Evolutionary conservation across 2,113 vertebrate species (phyloP).

Genomic region (Dipodomys stephensi): DNA sequence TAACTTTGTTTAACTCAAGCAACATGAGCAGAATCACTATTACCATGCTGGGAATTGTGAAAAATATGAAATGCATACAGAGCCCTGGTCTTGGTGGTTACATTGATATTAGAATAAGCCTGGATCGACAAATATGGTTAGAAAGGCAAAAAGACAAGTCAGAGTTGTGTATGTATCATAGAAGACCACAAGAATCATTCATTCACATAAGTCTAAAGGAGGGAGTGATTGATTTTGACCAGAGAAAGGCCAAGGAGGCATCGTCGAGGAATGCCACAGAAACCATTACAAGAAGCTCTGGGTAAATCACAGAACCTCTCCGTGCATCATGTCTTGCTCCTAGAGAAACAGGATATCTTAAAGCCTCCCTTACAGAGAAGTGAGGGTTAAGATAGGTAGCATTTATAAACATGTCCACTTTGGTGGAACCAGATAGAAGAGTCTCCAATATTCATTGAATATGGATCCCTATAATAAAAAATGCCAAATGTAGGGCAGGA

Average conservation of each 20-base stretch:
- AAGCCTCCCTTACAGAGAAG: accelerated
- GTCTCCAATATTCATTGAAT: neutral
- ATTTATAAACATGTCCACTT: neutral
- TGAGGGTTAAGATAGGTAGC: neutral
- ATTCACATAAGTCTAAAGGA: neutral
- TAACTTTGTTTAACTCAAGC: neutral
- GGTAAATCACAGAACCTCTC: neutral
- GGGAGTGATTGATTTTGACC: neutral
- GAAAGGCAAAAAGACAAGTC: neutral
- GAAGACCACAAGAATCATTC: neutral
- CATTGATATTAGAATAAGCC: neutral
- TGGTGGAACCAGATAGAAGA: neutral
- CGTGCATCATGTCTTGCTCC: neutral
- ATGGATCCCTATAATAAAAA: neutral
- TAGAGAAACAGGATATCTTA: neutral
- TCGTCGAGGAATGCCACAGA: neutral
- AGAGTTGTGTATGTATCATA: neutral
- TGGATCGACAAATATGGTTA: neutral
- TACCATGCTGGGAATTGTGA: accelerated
- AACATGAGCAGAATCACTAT: neutral
- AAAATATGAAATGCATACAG: neutral
- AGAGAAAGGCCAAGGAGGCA: neutral
- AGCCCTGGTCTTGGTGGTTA: neutral
- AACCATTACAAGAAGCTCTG: neutral
- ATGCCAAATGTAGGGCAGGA: neutral